These are phyloP conservation scores for Helostoma temminkii DNA, from an alignment of 2,797 vertebrate species.

Conservation along the genomic window DNA sequence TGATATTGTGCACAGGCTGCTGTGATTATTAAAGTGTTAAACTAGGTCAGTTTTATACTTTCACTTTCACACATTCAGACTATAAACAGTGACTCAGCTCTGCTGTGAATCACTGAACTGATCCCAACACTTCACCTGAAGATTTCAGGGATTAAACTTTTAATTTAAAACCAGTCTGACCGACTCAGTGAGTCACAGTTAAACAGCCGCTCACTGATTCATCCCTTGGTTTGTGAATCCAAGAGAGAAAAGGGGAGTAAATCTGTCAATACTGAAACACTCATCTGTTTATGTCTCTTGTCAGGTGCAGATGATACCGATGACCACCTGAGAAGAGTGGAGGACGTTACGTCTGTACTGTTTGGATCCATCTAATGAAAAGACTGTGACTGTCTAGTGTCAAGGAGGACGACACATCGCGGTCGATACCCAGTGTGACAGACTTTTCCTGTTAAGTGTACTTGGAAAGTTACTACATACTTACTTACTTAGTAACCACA, in stretches of 20 bases:
- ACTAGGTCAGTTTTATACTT: neutral
- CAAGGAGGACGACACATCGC: too few species aligned
- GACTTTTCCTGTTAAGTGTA: too few species aligned
- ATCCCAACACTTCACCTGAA: neutral
- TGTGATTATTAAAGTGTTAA: neutral
- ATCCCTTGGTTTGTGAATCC: neutral
- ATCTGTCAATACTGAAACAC: neutral
- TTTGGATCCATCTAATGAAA: too few species aligned
- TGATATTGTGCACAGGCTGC: neutral
- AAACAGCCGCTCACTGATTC: neutral
- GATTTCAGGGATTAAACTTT: neutral
- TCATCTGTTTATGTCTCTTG: neutral
- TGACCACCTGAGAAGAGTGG: too few species aligned
- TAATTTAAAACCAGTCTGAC: neutral
- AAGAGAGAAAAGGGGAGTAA: neutral
- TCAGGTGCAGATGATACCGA: too few species aligned
- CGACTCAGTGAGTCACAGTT: conserved; percentile 15
- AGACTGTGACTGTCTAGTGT: too few species aligned
- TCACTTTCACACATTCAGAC: conserved; percentile 1
- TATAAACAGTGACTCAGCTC: neutral
- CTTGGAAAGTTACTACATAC: too few species aligned
- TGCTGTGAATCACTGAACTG: neutral
- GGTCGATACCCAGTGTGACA: too few species aligned
- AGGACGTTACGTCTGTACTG: too few species aligned
- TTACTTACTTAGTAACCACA: too few species aligned